phyloP scores from a whole-genome alignment of 2,888 invertebrate genomes.

The Hartigia nigra region DNA sequence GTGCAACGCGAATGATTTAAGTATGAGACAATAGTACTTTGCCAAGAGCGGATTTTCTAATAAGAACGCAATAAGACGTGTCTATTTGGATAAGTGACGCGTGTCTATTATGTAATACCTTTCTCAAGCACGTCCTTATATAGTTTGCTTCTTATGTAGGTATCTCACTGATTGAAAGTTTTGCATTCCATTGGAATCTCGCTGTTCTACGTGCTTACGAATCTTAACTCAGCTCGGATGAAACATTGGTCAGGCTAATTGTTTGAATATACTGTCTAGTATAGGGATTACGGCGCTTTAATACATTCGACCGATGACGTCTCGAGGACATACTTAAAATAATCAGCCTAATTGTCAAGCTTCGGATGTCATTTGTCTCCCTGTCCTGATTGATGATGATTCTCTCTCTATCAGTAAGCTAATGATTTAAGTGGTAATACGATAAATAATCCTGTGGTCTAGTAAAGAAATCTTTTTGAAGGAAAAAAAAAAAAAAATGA shows the following conservation, averaged over 20 bases:
- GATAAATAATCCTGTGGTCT: background rate
- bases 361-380: background rate
- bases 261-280: background rate
- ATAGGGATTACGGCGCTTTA: background rate
- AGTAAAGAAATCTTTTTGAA: background rate
- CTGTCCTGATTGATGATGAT: background rate
- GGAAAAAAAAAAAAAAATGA: background rate
- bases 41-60: background rate
- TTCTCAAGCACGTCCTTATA: background rate
- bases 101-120: background rate
- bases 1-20: background rate
- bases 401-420: background rate
- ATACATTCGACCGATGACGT: background rate
- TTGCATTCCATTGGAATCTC: background rate
- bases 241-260: background rate
- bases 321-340: background rate
- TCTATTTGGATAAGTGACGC: background rate
- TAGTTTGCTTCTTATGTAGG: background rate
- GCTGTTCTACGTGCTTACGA: background rate
- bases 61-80: background rate
- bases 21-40: background rate
- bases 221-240: background rate
- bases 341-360: background rate
- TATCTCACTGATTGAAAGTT: background rate
- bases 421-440: background rate